A percentile compares a stretch with the other conserved stretches of the same genome.
Conservation (phyloP, 1,140 invertebrate genomes). For the Drosophila kohkoa region DNA sequence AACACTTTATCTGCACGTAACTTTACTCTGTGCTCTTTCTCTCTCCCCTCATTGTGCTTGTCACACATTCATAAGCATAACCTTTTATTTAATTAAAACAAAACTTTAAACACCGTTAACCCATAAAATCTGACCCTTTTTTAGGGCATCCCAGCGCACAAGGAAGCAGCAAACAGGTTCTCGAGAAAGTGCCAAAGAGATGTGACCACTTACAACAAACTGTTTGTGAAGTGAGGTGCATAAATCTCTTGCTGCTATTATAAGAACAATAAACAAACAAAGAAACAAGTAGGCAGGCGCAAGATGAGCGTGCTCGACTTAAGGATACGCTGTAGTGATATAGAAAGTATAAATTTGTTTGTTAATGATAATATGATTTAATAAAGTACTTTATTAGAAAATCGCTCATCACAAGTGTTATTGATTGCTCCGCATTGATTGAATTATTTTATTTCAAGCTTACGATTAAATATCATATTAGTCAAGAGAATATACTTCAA, state of each 20-base stretch:
- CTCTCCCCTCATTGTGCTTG: neutral
- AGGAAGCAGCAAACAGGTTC: conserved; percentile 1
- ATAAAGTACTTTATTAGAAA: too few relatives aligned
- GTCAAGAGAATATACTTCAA: too few relatives aligned
- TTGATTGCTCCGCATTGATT: too few relatives aligned
- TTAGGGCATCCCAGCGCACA: neutral
- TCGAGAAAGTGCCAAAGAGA: conserved; percentile 30
- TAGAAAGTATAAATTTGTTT: neutral
- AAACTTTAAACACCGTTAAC: conserved; percentile 11
- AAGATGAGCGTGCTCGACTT: neutral
- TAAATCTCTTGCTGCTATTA: neutral
- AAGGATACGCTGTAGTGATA: neutral
- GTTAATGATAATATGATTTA: too few relatives aligned
- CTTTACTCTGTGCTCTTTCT: neutral
- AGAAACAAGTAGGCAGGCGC: neutral
- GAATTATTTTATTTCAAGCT: too few relatives aligned
- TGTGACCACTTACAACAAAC: neutral
- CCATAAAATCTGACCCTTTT: conserved; percentile 30
- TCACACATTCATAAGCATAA: conserved; percentile 3
- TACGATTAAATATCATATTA: too few relatives aligned
- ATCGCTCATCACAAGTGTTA: too few relatives aligned
- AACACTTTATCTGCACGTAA: conserved; percentile 1
- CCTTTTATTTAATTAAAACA: conserved; percentile 11
- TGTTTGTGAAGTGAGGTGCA: neutral
- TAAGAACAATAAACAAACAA: conserved; percentile 1